Conservation (phyloP, 2,113 vertebrate species). For the Leptocoma aspasia region DNA sequence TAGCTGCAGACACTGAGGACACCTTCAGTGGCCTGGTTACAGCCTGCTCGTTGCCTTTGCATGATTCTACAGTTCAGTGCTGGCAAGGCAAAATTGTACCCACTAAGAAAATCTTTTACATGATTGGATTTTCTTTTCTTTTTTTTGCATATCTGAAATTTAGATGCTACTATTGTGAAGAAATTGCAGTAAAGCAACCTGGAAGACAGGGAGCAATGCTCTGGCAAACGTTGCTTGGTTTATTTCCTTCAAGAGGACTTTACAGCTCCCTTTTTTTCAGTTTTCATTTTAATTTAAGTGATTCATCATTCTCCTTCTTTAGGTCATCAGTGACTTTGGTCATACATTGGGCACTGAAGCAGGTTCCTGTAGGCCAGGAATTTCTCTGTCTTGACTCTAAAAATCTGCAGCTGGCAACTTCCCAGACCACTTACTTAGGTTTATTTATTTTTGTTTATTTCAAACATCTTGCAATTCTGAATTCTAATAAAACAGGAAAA, state of each 20-base stretch:
- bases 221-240: neutral
- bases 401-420: neutral
- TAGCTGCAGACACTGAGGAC: neutral
- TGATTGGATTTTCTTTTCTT: neutral
- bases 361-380: neutral
- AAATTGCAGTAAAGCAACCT: neutral
- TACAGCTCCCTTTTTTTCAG: neutral
- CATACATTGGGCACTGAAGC: neutral
- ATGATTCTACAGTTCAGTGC: neutral
- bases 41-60: neutral
- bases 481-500: slow-evolving; percentile 5
- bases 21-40: neutral
- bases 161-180: neutral
- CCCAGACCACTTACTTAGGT: neutral
- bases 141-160: neutral
- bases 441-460: neutral
- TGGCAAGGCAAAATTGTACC: neutral
- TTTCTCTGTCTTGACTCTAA: neutral
- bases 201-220: neutral
- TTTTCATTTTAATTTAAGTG: neutral
- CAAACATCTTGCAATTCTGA: slow-evolving; percentile 18
- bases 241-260: neutral
- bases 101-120: neutral
- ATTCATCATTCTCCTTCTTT: neutral
- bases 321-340: neutral